A percentile compares a stretch with the other conserved stretches of the same genome.
Evolutionary conservation across 1,140 invertebrate genomes (phyloP).

Genomic region (Aphaenogaster ashmeadi): DNA sequence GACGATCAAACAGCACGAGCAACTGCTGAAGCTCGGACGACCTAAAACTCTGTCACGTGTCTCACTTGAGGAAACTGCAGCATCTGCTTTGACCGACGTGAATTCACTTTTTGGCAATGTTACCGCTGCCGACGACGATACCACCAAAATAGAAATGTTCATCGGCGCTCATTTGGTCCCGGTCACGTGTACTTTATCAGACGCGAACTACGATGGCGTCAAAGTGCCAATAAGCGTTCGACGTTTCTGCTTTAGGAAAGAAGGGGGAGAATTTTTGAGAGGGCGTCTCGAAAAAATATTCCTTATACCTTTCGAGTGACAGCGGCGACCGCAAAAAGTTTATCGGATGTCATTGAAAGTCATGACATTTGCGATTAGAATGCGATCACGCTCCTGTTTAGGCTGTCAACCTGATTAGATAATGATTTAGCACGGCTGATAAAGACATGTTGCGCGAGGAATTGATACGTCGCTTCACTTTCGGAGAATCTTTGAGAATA

Average conservation of each 20-base stretch:
- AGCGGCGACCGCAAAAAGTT: not conserved
- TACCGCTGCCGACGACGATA: constrained; percentile 18
- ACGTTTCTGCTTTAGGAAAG: not conserved
- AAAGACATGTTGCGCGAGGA: not conserved
- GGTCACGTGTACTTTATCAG: constrained; percentile 38
- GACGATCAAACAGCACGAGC: not conserved
- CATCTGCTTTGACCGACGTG: constrained; percentile 22
- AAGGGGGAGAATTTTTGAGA: not conserved
- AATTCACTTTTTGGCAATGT: constrained; percentile 57
- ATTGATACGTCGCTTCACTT: not conserved
- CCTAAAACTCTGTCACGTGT: constrained; percentile 23
- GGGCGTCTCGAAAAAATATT: not conserved
- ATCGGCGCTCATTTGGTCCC: not conserved
- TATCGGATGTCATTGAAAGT: not conserved
- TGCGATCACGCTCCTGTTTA: not conserved
- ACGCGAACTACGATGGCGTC: not conserved
- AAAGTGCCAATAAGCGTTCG: not conserved
- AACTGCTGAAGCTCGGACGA: not conserved
- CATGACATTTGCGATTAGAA: not conserved
- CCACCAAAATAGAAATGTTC: constrained; percentile 48
- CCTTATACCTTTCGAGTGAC: not conserved
- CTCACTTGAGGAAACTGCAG: not conserved
- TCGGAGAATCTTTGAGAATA: not conserved
- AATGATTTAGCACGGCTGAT: not conserved
- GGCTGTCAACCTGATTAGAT: not conserved